Conservation (phyloP, 1,140 invertebrate species). For the Drosophila fuyamai region DNA sequence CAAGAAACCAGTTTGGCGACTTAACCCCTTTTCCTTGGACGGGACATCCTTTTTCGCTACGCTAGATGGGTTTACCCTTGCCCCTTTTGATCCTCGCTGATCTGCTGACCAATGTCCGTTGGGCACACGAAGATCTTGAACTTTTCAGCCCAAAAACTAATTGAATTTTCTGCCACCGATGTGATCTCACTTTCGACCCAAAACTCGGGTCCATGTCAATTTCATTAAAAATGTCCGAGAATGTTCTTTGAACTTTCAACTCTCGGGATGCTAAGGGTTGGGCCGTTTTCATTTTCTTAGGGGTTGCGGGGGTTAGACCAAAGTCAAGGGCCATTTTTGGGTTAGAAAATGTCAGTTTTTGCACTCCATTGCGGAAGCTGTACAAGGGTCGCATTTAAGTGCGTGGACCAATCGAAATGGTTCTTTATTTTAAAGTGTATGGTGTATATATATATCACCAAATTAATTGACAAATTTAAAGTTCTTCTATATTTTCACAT, state of each 20-base stretch:
- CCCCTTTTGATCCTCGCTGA: constrained; percentile 3
- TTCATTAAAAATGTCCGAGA: constrained; percentile 70
- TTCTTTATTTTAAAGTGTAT: not conserved
- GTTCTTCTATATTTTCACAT: too few relatives aligned
- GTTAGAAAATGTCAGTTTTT: constrained; percentile 69
- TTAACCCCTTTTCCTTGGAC: constrained; percentile 41
- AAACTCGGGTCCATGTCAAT: constrained; percentile 23
- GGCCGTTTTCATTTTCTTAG: not conserved
- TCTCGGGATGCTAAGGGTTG: constrained; percentile 46
- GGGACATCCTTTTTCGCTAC: constrained; percentile 20
- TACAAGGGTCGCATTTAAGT: constrained; percentile 4
- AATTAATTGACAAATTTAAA: too few relatives aligned
- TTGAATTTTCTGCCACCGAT: constrained; percentile 56
- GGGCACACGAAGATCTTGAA: constrained; percentile 61
- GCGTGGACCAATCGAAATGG: constrained; percentile 45
- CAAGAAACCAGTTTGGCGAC: constrained; percentile 62
- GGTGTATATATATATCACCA: too few relatives aligned
- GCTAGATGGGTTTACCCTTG: constrained; percentile 21
- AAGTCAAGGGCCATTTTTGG: constrained; percentile 53
- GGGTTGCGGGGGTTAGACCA: constrained; percentile 15
- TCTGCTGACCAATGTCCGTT: constrained; percentile 53
- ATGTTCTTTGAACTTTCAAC: constrained; percentile 59
- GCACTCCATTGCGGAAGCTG: constrained; percentile 42
- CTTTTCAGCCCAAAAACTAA: constrained; percentile 71
- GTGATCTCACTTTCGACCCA: constrained; percentile 6